These are phyloP conservation scores for Pocillopora damicornis DNA, from an alignment of 64 coral and sea anemone species.

Conservation along the genomic window DNA sequence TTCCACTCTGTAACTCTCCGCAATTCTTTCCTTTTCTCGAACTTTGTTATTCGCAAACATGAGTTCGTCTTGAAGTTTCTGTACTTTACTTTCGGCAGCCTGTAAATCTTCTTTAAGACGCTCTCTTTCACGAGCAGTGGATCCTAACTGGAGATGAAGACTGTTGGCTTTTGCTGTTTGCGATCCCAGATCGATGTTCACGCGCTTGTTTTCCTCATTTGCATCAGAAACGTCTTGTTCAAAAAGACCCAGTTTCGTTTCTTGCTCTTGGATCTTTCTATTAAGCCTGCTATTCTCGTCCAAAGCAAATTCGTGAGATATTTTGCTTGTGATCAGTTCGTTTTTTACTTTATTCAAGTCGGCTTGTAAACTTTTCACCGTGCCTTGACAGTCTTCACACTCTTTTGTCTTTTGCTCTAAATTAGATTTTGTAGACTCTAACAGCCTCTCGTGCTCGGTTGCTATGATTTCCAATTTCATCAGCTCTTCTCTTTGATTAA, in stretches of 20 bases:
- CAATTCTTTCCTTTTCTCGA: slow-evolving; percentile 31
- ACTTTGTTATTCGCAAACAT: slow-evolving; percentile 8
- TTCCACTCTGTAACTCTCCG: slow-evolving; percentile 16
- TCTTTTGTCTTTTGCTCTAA: slow-evolving; percentile 10
- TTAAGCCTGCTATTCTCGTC: slow-evolving; percentile 23
- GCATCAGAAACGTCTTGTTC: background rate
- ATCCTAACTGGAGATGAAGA: background rate
- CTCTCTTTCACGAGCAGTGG: slow-evolving; percentile 1
- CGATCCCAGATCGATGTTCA: background rate
- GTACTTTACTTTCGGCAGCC: slow-evolving; percentile 2
- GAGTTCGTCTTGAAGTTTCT: slow-evolving; percentile 24
- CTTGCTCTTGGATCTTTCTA: slow-evolving; percentile 24
- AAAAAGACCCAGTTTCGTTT: slow-evolving; percentile 11
- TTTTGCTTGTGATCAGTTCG: slow-evolving; percentile 31
- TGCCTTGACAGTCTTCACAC: background rate
- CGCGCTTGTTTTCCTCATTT: slow-evolving; percentile 3
- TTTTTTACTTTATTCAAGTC: slow-evolving; percentile 37
- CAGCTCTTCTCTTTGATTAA: slow-evolving; percentile 15
- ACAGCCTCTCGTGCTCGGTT: background rate
- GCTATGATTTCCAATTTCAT: slow-evolving; percentile 32
- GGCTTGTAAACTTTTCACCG: background rate
- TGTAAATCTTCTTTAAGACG: slow-evolving; percentile 10
- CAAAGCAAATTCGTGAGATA: slow-evolving; percentile 19
- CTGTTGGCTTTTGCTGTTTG: slow-evolving; percentile 11
- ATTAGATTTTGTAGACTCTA: background rate